Percentiles rank a stretch among this genome's conserved stretches.
phyloP scores from a whole-genome alignment of 1,140 invertebrate genomes.

The Gonatopus flavifemur region DNA sequence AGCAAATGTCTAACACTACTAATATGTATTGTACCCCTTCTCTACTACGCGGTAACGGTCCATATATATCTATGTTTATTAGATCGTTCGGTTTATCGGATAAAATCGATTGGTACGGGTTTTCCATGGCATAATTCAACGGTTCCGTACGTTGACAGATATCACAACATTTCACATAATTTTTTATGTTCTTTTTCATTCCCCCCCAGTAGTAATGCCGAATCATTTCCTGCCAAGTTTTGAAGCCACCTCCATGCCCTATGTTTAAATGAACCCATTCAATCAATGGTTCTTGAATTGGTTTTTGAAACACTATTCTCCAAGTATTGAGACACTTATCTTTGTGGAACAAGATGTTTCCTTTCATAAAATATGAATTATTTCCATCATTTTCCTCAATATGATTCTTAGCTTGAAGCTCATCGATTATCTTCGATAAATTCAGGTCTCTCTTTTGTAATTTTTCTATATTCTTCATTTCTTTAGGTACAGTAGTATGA shows the following conservation, averaged over 20 bases:
- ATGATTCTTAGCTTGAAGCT: too few species aligned
- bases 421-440: too few species aligned
- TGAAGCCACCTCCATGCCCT: not conserved
- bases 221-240: not conserved
- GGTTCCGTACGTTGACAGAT: too few species aligned
- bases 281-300: not conserved
- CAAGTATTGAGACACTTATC: not conserved
- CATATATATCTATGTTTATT: conserved; percentile 34
- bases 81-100: conserved; percentile 16
- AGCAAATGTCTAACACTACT: conserved; percentile 34
- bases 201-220: not conserved
- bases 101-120: not conserved
- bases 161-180: too few species aligned
- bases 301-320: not conserved
- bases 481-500: too few species aligned
- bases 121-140: not conserved
- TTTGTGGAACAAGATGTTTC: not conserved
- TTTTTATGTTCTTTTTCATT: not conserved
- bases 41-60: conserved; percentile 23
- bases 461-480: too few species aligned
- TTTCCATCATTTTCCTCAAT: too few species aligned
- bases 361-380: not conserved
- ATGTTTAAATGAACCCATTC: not conserved
- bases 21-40: conserved; percentile 32
- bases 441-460: too few species aligned